Percentiles rank a stretch among this genome's conserved stretches.
Evolutionary conservation across 2,888 invertebrate genomes (phyloP).

Genomic region (Brenthis hecate): DNA sequence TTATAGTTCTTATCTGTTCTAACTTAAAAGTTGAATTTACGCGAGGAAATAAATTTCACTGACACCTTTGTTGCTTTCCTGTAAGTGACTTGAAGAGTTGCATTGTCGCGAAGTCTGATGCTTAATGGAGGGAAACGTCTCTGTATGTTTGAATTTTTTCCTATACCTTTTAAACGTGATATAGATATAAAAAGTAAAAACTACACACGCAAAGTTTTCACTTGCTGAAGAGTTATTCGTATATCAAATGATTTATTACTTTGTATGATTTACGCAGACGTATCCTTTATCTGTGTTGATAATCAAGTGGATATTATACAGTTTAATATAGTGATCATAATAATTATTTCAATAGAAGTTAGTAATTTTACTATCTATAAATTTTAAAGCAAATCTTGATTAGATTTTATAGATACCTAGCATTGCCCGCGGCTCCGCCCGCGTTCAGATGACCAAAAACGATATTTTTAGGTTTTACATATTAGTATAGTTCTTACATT

Average conservation of each 20-base stretch:
- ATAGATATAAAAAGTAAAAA: constrained; percentile 12
- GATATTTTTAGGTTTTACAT: too few species aligned
- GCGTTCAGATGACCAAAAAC: too few species aligned
- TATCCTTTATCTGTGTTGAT: background rate
- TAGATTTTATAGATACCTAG: too few species aligned
- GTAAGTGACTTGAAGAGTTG: constrained; percentile 36
- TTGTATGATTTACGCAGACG: constrained; percentile 7
- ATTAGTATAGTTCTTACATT: too few species aligned
- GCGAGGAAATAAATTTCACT: constrained; percentile 11
- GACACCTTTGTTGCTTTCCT: constrained; percentile 35
- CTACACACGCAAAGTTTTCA: constrained; percentile 25
- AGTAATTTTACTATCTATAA: too few species aligned
- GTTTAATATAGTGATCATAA: too few species aligned
- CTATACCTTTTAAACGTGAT: constrained; percentile 6
- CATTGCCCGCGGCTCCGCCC: too few species aligned
- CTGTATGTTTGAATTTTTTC: constrained; percentile 24
- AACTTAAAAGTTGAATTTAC: constrained; percentile 20
- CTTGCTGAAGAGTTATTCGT: constrained; percentile 16
- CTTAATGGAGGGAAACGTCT: constrained; percentile 24
- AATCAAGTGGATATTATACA: background rate
- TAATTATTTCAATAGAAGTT: too few species aligned
- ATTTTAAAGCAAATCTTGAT: too few species aligned
- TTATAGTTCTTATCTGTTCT: constrained; percentile 19
- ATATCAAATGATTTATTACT: constrained; percentile 14
- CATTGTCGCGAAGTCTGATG: constrained; percentile 34